Percentiles rank a stretch among this genome's conserved stretches.
phyloP scores from a whole-genome alignment of 1,140 invertebrate genomes.

The Gonatopus flavifemur region DNA sequence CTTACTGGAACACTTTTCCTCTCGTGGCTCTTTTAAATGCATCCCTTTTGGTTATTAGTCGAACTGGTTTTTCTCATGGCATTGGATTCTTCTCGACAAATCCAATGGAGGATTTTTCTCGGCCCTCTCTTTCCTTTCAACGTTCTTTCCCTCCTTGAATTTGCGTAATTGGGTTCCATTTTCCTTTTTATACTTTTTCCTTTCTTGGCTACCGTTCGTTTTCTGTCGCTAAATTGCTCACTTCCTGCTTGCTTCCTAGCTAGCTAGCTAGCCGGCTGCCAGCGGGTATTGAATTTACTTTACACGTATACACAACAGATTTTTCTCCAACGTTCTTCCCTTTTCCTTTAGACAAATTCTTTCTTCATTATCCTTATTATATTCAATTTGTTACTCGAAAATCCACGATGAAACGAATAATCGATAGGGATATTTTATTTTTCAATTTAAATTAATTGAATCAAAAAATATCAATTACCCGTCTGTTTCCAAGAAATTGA shows the following conservation, averaged over 20 bases:
- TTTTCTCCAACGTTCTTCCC: no score
- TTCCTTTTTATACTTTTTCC: neutral
- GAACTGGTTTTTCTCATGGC: constrained; percentile 1
- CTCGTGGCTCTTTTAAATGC: neutral
- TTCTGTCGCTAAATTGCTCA: constrained; percentile 15
- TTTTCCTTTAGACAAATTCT: no score
- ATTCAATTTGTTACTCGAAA: no score
- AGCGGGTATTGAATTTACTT: constrained; percentile 9
- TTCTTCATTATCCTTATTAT: no score
- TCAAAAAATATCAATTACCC: no score
- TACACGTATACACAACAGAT: constrained; percentile 5
- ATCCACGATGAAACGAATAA: no score
- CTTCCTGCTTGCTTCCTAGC: no score
- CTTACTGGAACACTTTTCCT: neutral
- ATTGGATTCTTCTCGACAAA: neutral
- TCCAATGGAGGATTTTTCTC: neutral
- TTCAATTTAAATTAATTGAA: no score
- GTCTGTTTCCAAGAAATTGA: no score
- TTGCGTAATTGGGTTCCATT: constrained; percentile 20
- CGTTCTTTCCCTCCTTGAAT: constrained; percentile 4
- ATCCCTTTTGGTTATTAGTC: constrained; percentile 14
- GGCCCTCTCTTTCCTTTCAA: neutral
- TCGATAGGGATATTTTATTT: no score
- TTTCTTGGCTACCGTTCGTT: neutral
- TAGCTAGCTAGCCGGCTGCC: no score